Conservation (phyloP, 2,113 vertebrate species). For the Pituophis catenifer region DNA sequence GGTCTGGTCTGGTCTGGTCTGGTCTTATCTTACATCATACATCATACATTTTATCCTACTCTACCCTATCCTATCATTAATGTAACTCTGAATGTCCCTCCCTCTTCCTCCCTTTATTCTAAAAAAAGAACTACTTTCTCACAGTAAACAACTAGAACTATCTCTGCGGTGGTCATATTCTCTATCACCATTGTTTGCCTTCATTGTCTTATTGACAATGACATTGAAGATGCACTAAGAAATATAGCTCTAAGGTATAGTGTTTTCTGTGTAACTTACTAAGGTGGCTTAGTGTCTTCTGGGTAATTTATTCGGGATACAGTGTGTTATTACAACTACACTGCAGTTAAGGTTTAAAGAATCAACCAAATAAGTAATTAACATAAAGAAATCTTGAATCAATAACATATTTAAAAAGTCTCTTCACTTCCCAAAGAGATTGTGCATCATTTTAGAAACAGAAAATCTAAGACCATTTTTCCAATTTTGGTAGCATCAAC, state of each 20-base stretch:
- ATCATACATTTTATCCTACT: too few species aligned
- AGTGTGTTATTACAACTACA: conserved; percentile 10
- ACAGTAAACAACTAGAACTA: not conserved
- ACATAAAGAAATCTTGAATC: not conserved
- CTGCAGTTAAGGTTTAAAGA: not conserved
- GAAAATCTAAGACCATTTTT: conserved; percentile 12
- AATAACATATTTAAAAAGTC: not conserved
- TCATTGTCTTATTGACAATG: not conserved
- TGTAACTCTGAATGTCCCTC: not conserved
- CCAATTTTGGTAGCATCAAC: conserved; percentile 15
- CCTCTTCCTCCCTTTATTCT: not conserved
- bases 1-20: too few species aligned
- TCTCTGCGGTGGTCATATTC: not conserved
- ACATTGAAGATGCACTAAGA: not conserved
- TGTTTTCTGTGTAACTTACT: not conserved
- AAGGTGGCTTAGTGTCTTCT: conserved; percentile 19
- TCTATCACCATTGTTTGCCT: not conserved
- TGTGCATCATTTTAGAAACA: not conserved
- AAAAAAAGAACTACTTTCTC: not conserved
- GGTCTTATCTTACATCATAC: too few species aligned
- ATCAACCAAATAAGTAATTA: not conserved
- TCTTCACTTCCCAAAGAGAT: not conserved
- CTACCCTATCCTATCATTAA: too few species aligned
- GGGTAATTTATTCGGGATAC: not conserved
- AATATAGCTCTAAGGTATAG: conserved; percentile 4